Conservation (phyloP, 2,113 vertebrate species). For the Myotis davidii region DNA sequence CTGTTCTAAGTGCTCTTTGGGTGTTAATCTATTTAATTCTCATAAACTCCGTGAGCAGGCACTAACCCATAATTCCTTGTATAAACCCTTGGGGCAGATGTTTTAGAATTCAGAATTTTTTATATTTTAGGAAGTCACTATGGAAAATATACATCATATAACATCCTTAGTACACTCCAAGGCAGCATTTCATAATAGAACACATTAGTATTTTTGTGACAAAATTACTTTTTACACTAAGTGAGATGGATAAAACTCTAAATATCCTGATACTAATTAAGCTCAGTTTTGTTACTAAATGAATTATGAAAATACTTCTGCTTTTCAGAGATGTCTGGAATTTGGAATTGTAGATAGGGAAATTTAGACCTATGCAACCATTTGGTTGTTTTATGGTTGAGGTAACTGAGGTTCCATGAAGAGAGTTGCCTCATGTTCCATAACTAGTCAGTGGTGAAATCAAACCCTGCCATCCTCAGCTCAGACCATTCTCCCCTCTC, state of each 20-base stretch:
- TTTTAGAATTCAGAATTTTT: neutral
- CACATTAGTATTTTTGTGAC: neutral
- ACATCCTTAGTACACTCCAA: neutral
- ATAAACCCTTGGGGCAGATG: neutral
- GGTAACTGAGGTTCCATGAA: neutral
- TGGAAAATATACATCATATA: neutral
- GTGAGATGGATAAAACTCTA: neutral
- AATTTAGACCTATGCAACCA: neutral
- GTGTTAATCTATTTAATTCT: neutral
- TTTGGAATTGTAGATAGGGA: slow-evolving; percentile 19
- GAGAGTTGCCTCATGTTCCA: neutral
- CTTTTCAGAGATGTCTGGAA: slow-evolving; percentile 14
- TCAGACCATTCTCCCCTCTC: neutral
- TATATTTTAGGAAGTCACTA: neutral
- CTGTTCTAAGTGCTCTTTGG: neutral
- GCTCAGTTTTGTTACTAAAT: neutral
- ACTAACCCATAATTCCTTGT: neutral
- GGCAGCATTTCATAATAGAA: neutral
- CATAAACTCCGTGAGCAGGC: neutral
- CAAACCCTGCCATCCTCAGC: neutral
- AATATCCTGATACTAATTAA: neutral
- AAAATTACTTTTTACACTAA: slow-evolving; percentile 20
- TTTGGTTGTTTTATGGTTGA: neutral
- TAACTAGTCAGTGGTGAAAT: neutral
- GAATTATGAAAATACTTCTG: slow-evolving; percentile 9